These are phyloP conservation scores for Leptinotarsa defecta DNA, from an alignment of 1,140 invertebrate genomes.

Conservation along the genomic window DNA sequence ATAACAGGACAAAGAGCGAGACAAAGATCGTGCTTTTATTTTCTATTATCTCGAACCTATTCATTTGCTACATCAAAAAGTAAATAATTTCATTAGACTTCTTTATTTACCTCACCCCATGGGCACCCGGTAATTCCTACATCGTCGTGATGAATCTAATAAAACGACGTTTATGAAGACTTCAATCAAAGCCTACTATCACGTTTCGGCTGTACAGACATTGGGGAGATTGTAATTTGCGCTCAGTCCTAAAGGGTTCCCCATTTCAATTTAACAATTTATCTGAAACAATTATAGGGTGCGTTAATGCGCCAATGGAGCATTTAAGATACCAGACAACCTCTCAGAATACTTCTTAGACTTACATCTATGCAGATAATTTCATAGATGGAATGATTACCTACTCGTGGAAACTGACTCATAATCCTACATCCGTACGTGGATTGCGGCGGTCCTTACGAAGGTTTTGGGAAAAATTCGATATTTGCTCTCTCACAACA, in stretches of 20 bases:
- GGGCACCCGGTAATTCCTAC: slow-evolving; percentile 3
- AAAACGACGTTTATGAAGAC: slow-evolving; percentile 21
- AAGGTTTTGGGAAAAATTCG: too few relatives aligned
- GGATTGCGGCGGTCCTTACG: too few relatives aligned
- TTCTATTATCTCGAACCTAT: slow-evolving; percentile 21
- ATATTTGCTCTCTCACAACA: too few relatives aligned
- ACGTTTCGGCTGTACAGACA: background rate
- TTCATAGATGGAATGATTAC: too few relatives aligned
- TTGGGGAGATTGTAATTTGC: slow-evolving; percentile 1
- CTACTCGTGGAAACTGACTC: too few relatives aligned
- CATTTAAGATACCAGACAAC: background rate
- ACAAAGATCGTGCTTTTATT: slow-evolving; percentile 18
- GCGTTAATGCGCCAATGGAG: background rate
- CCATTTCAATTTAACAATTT: background rate
- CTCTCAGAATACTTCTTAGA: background rate
- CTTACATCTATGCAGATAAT: too few relatives aligned
- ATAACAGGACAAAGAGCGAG: background rate
- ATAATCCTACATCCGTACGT: too few relatives aligned
- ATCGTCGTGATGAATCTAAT: slow-evolving; percentile 22
- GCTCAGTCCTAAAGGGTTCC: background rate
- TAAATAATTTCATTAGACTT: slow-evolving; percentile 28
- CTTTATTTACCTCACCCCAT: slow-evolving; percentile 24
- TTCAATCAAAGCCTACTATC: slow-evolving; percentile 6
- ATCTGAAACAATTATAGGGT: background rate
- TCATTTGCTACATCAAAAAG: slow-evolving; percentile 29